phyloP scores from a whole-genome alignment of 2,888 invertebrate species.

The Sthenelais limicola region DNA sequence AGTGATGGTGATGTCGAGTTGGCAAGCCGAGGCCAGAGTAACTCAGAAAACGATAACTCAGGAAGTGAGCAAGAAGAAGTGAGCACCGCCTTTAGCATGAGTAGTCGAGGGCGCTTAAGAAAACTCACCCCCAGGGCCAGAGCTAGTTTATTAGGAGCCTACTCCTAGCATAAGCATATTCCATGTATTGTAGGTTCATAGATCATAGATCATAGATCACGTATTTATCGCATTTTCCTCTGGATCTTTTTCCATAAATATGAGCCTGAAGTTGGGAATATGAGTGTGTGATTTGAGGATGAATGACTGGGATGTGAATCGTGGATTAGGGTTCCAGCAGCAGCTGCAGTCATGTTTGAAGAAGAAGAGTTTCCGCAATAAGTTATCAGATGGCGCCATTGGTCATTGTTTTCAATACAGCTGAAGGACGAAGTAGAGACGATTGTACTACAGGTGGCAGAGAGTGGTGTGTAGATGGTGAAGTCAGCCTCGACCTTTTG shows the following conservation, averaged over 20 bases:
- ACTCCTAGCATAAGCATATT: background rate
- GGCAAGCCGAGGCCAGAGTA: constrained; percentile 45
- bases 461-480: too few species aligned
- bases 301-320: background rate
- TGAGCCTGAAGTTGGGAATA: background rate
- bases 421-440: background rate
- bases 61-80: constrained; percentile 48
- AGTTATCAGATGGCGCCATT: background rate
- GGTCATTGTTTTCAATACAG: background rate
- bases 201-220: too few species aligned
- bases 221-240: too few species aligned
- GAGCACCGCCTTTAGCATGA: constrained; percentile 76
- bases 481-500: too few species aligned
- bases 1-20: constrained; percentile 56
- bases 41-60: constrained; percentile 55
- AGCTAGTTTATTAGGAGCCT: constrained; percentile 50
- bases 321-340: background rate
- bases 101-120: constrained; percentile 88
- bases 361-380: background rate
- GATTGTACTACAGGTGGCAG: too few species aligned
- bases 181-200: background rate
- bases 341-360: background rate
- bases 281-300: background rate
- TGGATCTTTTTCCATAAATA: too few species aligned
- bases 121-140: constrained; percentile 78